phyloP scores from a whole-genome alignment of 2,113 vertebrate genomes.

The Megalops atlanticus region DNA sequence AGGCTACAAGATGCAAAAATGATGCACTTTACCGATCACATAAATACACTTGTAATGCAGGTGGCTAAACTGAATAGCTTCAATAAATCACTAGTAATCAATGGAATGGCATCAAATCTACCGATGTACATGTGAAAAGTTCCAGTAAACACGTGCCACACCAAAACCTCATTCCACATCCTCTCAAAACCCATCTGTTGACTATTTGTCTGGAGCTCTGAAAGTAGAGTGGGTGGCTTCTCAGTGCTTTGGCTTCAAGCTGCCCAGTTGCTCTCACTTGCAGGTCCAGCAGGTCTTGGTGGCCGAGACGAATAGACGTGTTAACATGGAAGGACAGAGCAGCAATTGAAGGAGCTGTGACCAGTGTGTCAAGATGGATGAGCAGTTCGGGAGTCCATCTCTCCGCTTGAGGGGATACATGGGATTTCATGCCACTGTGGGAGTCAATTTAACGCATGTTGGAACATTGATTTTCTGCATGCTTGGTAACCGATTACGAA shows the following conservation, averaged over 20 bases:
- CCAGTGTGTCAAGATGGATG: slow-evolving; percentile 8
- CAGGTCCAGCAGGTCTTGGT: not conserved
- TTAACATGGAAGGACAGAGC: slow-evolving; percentile 3
- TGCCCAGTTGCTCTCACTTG: not conserved
- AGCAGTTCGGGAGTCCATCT: slow-evolving; percentile 13
- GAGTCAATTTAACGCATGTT: slow-evolving; percentile 20
- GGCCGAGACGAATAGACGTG: slow-evolving; percentile 16
- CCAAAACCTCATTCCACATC: not conserved
- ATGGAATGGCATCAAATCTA: too few species aligned
- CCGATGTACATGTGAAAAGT: not conserved
- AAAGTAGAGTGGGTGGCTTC: not conserved
- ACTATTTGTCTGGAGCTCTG: not conserved
- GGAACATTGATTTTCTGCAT: slow-evolving; percentile 25
- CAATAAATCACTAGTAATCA: not conserved
- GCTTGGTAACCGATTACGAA: not conserved
- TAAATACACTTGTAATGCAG: not conserved
- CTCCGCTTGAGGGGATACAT: not conserved
- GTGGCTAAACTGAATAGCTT: not conserved
- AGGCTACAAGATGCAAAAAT: not conserved
- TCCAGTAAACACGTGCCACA: not conserved
- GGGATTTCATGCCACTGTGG: slow-evolving; percentile 2
- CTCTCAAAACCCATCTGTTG: not conserved
- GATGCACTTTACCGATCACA: not conserved
- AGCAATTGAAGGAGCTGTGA: not conserved
- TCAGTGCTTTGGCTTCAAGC: not conserved